Evolutionary conservation across 2,797 vertebrate genomes (phyloP).

Genomic region (Capromys pilorides): DNA sequence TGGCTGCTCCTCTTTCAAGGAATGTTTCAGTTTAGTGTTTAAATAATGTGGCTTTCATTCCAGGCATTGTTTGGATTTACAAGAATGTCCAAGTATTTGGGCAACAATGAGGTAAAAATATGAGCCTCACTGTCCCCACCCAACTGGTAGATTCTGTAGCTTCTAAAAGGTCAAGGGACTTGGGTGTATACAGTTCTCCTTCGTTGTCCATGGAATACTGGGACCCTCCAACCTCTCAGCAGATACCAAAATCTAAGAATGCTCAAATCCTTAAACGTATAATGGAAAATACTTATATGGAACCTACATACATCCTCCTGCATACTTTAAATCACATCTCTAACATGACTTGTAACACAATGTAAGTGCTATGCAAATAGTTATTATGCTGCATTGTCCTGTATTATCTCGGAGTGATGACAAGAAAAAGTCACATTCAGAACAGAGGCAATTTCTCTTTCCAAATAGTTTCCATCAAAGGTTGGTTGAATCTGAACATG

Average conservation of each 20-base stretch:
- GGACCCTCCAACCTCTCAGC: background rate
- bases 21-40: conserved; percentile 38
- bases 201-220: background rate
- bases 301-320: background rate
- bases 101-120: background rate
- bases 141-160: background rate
- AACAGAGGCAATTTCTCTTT: background rate
- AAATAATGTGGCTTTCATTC: background rate
- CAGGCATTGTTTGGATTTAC: background rate
- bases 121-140: rapidly evolving
- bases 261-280: background rate
- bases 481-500: background rate
- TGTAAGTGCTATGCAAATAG: no score
- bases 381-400: background rate
- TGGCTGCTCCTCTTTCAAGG: conserved; percentile 17
- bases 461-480: background rate
- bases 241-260: background rate
- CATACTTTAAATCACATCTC: background rate
- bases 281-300: no score
- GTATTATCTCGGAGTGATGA: background rate
- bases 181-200: rapidly evolving
- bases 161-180: background rate
- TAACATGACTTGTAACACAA: background rate
- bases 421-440: background rate
- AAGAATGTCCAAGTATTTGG: conserved; percentile 24